Conservation (phyloP, 2,113 vertebrate species). For the Lepus europaeus region DNA sequence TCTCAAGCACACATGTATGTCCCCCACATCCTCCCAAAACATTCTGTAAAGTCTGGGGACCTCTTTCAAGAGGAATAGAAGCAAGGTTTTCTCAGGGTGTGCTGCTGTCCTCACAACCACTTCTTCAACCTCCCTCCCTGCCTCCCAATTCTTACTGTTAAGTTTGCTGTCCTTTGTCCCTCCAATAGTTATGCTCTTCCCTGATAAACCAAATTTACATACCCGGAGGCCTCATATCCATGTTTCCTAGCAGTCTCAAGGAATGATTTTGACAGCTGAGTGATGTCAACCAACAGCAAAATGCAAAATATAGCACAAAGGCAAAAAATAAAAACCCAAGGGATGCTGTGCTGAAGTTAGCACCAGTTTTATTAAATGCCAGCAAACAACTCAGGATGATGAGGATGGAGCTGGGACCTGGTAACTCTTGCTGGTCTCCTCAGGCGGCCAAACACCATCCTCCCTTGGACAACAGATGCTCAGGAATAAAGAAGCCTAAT, state of each 20-base stretch:
- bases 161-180: not conserved
- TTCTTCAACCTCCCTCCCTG: not conserved
- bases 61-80: not conserved
- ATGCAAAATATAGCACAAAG: conserved; percentile 63
- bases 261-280: conserved; percentile 69
- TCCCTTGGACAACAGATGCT: not conserved
- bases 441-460: accelerated
- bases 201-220: not conserved
- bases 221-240: not conserved
- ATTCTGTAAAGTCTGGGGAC: not conserved
- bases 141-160: conserved; percentile 1
- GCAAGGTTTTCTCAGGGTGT: not conserved
- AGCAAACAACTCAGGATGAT: not conserved
- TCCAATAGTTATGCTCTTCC: not conserved
- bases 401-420: not conserved
- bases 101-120: not conserved
- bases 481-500: not conserved
- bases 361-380: not conserved
- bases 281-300: conserved; percentile 55
- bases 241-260: conserved; percentile 50
- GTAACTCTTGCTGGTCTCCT: not conserved
- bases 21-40: not conserved
- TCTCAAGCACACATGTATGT: accelerated
- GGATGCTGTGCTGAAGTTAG: not conserved
- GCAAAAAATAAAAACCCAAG: not conserved